Percentiles rank a stretch among this genome's conserved stretches.
Conservation (phyloP, 2,888 invertebrate species). For the Chelonus formosanus region DNA sequence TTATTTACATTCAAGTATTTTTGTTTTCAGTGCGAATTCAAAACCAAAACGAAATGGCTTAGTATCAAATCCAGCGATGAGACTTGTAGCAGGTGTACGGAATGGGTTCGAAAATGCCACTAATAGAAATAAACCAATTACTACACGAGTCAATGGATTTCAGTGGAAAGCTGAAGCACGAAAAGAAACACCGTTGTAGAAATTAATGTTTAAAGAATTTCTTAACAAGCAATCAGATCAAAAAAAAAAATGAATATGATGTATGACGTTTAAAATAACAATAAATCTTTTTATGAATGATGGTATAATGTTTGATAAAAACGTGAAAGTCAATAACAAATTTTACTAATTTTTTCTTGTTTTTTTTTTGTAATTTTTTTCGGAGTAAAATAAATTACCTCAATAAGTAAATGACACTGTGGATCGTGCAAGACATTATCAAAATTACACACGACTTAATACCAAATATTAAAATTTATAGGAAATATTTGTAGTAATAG, state of each 20-base stretch:
- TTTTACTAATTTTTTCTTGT: conserved; percentile 45
- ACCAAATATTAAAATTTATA: conserved; percentile 57
- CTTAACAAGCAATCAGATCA: conserved; percentile 4
- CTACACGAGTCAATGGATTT: conserved; percentile 73
- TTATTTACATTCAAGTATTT: too few species aligned
- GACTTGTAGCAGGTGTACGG: conserved; percentile 80
- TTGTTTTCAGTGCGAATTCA: conserved; percentile 62
- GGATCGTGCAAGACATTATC: conserved; percentile 21
- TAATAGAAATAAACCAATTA: conserved; percentile 64
- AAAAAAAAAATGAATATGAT: conserved; percentile 1
- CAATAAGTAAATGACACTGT: conserved; percentile 49
- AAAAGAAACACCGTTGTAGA: conserved; percentile 81
- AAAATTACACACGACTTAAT: conserved; percentile 48
- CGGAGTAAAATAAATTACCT: conserved; percentile 63
- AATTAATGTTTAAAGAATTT: conserved; percentile 49
- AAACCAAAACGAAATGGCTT: conserved; percentile 85
- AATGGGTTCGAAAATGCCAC: conserved; percentile 75
- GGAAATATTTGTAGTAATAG: too few species aligned
- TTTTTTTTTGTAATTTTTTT: conserved; percentile 58
- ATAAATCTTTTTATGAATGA: background rate
- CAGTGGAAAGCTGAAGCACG: conserved; percentile 73
- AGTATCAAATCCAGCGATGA: conserved; percentile 86
- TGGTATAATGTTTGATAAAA: conserved; percentile 12
- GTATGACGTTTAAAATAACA: background rate
- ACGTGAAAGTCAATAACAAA: conserved; percentile 58